These are phyloP conservation scores for Sander lucioperca DNA, from an alignment of 2,113 vertebrate genomes.

Conservation along the genomic window DNA sequence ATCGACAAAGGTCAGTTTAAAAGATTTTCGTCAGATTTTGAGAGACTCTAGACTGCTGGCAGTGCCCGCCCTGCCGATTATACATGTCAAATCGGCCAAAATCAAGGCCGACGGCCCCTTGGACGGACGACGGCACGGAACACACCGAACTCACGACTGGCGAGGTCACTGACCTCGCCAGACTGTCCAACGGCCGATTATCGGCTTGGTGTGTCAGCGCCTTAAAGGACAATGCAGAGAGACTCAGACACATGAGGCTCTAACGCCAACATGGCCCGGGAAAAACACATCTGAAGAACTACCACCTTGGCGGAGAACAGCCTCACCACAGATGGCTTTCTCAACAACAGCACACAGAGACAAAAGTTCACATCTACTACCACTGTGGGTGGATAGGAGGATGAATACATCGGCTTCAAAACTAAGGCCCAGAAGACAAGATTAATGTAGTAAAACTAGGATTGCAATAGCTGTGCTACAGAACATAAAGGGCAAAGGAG, in stretches of 20 bases:
- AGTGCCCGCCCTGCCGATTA: no score
- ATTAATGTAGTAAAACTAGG: slow-evolving; percentile 8
- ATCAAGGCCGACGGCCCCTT: no score
- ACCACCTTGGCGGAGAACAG: slow-evolving; percentile 19
- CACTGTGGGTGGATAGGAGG: slow-evolving; percentile 56
- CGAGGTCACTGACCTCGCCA: no score
- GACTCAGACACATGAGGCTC: slow-evolving; percentile 28
- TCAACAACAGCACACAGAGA: slow-evolving; percentile 21
- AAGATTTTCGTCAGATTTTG: no score
- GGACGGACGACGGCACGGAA: no score
- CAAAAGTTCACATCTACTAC: slow-evolving; percentile 43
- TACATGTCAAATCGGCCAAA: no score
- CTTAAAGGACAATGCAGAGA: slow-evolving; percentile 1
- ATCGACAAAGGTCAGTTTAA: no score
- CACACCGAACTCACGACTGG: no score
- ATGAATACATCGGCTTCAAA: slow-evolving; percentile 36
- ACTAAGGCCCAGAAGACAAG: slow-evolving; percentile 1
- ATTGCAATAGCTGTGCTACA: not conserved
- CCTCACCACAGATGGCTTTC: slow-evolving; percentile 47
- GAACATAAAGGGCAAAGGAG: not conserved
- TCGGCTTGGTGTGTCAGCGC: no score
- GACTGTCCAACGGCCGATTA: no score
- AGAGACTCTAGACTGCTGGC: no score
- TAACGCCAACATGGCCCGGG: slow-evolving; percentile 28
- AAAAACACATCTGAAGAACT: slow-evolving; percentile 46